Conservation (phyloP, 2,888 invertebrate genomes). For the Drosophila glabriapex region DNA sequence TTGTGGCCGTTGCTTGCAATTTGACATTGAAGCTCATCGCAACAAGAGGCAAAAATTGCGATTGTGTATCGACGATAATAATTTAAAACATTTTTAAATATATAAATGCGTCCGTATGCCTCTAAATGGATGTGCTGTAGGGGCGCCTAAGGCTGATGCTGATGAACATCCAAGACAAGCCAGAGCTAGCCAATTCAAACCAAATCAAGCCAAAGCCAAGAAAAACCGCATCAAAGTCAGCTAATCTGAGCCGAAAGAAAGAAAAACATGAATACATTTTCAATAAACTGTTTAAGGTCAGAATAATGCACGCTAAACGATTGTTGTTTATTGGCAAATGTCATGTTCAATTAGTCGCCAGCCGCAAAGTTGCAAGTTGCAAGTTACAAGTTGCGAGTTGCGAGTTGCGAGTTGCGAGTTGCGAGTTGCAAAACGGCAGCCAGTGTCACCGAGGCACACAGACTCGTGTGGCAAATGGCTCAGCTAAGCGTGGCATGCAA, state of each 20-base stretch:
- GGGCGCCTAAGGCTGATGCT: conserved; percentile 11
- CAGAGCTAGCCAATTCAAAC: background rate
- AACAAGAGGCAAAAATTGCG: conserved; percentile 20
- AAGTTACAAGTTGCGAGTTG: background rate
- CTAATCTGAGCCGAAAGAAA: background rate
- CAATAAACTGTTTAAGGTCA: conserved; percentile 61
- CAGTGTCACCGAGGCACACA: conserved; percentile 50
- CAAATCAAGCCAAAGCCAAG: background rate
- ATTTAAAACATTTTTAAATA: conserved; percentile 14
- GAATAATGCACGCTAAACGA: conserved; percentile 67
- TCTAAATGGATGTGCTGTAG: background rate
- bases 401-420: background rate
- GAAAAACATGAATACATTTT: conserved; percentile 10
- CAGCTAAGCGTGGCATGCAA: conserved; percentile 58
- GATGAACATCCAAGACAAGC: background rate
- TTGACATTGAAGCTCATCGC: conserved; percentile 68
- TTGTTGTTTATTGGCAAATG: conserved; percentile 78
- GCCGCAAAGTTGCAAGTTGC: background rate
- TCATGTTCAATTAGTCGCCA: conserved; percentile 73
- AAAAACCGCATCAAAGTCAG: background rate
- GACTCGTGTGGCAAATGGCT: conserved; percentile 55
- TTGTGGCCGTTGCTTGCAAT: conserved; percentile 38
- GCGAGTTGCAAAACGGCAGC: conserved; percentile 17
- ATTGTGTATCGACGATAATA: conserved; percentile 20
- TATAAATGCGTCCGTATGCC: background rate